Conservation (phyloP, 1,140 invertebrate genomes). For the Polyergus mexicanus region DNA sequence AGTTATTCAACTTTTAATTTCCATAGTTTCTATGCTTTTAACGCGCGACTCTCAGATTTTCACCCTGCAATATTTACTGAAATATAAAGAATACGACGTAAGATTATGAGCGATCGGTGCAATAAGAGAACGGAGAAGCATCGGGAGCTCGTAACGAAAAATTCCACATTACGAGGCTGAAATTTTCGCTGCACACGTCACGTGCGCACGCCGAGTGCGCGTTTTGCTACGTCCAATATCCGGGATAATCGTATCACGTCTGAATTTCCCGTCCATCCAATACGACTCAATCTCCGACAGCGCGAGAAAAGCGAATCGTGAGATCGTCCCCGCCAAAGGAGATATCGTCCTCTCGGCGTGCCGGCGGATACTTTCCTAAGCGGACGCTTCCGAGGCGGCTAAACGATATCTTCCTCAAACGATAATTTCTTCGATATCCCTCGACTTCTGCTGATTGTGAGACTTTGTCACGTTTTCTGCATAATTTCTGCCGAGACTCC, state of each 20-base stretch:
- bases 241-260: conserved; percentile 45
- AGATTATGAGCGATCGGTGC: not conserved
- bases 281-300: conserved; percentile 27
- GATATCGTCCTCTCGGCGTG: not conserved
- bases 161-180: not conserved
- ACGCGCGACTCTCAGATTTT: not conserved
- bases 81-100: not conserved
- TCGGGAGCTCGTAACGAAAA: conserved; percentile 31
- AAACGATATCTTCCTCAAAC: conserved; percentile 14
- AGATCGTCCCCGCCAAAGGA: not conserved
- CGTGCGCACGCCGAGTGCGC: not conserved
- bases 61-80: not conserved
- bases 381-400: not conserved
- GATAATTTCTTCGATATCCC: conserved; percentile 44
- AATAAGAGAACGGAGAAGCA: not conserved
- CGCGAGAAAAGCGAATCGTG: conserved; percentile 32
- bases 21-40: not conserved
- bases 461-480: conserved; percentile 7
- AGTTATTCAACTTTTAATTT: not conserved
- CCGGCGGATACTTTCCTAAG: conserved; percentile 45
- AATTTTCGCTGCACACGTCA: conserved; percentile 14
- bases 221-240: conserved; percentile 38
- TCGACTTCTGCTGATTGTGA: not conserved
- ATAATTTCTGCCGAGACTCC: not conserved
- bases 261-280: conserved; percentile 29